Conservation (phyloP, 2,888 invertebrate genomes). For the Drosophila neonasuta region DNA sequence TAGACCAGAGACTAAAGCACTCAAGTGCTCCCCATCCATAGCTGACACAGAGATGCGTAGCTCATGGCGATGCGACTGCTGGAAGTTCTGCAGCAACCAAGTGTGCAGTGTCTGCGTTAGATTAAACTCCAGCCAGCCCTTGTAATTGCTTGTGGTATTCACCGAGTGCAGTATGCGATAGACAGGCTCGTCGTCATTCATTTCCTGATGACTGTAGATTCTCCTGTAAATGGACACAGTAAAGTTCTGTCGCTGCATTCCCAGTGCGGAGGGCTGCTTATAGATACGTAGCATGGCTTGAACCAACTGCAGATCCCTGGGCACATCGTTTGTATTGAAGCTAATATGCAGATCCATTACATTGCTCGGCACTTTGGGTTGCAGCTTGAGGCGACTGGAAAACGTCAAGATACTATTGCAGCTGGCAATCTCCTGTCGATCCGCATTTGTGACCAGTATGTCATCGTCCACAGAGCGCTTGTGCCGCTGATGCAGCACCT, state of each 20-base stretch:
- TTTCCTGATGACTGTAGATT: conserved; percentile 47
- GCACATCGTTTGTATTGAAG: conserved; percentile 95
- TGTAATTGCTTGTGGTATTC: conserved; percentile 87
- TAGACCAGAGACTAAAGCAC: conserved; percentile 88
- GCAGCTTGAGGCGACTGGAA: conserved; percentile 84
- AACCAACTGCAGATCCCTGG: conserved; percentile 88
- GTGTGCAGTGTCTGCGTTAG: conserved; percentile 88
- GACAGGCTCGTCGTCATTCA: conserved; percentile 70
- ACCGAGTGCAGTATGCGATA: conserved; percentile 88
- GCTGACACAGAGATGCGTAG: conserved; percentile 64
- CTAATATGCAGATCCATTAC: conserved; percentile 83
- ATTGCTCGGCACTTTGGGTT: not conserved
- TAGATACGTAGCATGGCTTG: conserved; percentile 93
- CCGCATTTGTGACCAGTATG: conserved; percentile 87
- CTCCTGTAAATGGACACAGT: conserved; percentile 74
- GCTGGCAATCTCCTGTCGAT: conserved; percentile 91
- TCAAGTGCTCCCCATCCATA: conserved; percentile 83
- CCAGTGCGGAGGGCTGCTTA: conserved; percentile 82
- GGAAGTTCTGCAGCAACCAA: conserved; percentile 85
- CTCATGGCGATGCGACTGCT: conserved; percentile 56
- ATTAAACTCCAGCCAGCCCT: conserved; percentile 94
- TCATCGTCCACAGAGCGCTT: conserved; percentile 68
- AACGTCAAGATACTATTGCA: conserved; percentile 97
- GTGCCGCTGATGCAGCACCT: conserved; percentile 66
- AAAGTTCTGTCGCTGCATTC: conserved; percentile 35